Conservation (phyloP, 2,113 vertebrate genomes). For the Varanus salvator region DNA sequence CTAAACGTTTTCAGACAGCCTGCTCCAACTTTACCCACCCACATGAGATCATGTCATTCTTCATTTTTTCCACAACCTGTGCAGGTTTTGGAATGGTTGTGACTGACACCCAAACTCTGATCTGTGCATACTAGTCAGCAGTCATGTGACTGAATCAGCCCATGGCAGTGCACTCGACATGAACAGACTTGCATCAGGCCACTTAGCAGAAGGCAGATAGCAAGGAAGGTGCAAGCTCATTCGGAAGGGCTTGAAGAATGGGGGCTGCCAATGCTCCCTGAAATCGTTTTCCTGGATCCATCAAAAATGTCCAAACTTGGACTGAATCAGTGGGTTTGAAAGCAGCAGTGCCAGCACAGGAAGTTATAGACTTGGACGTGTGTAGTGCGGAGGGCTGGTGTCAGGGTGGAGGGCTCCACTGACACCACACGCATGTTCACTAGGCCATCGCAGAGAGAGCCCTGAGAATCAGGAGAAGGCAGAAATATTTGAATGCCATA, state of each 20-base stretch:
- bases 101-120: background rate
- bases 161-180: background rate
- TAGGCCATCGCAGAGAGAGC: background rate
- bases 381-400: no score
- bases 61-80: background rate
- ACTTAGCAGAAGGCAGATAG: background rate
- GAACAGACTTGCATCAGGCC: background rate
- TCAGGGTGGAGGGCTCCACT: background rate
- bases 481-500: background rate
- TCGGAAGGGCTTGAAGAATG: background rate
- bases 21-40: background rate
- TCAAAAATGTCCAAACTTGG: background rate
- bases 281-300: background rate
- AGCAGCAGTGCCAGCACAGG: background rate
- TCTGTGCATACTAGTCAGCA: background rate
- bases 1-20: background rate
- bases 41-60: background rate
- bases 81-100: background rate
- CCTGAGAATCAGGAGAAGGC: background rate
- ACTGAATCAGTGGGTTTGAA: background rate
- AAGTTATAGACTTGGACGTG: no score
- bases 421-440: background rate
- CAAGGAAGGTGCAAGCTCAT: background rate
- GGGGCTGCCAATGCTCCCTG: background rate
- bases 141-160: background rate